Percentiles rank a stretch among this genome's conserved stretches.
Conservation (phyloP, 2,888 invertebrate species). For the Pyrgus malvae region DNA sequence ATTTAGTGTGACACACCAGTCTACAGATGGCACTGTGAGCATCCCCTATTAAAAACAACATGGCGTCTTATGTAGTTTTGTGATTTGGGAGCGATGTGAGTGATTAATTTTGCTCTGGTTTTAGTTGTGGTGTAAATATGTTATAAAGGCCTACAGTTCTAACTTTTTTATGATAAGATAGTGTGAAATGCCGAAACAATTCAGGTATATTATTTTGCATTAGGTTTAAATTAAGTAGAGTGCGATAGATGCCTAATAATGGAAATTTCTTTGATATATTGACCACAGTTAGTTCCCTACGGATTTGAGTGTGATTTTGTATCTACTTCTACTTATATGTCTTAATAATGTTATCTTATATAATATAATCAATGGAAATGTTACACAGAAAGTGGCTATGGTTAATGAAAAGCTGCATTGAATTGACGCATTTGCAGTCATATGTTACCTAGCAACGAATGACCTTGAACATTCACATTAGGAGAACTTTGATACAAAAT, state of each 20-base stretch:
- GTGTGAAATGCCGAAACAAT: conserved; percentile 39
- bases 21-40: conserved; percentile 56
- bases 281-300: conserved; percentile 39
- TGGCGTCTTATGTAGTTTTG: conserved; percentile 46
- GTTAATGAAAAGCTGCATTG: conserved; percentile 44
- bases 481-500: neutral
- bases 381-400: too few relatives aligned
- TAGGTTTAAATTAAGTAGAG: neutral
- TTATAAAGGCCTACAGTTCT: conserved; percentile 18
- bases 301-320: too few relatives aligned
- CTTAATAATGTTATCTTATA: too few relatives aligned
- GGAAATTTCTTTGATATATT: conserved; percentile 42
- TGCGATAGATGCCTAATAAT: too few relatives aligned
- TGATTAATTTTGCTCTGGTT: conserved; percentile 38
- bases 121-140: conserved; percentile 32
- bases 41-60: conserved; percentile 43
- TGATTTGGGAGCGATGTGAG: conserved; percentile 46
- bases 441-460: conserved; percentile 67
- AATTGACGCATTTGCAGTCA: conserved; percentile 56
- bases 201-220: conserved; percentile 43
- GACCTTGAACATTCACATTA: conserved; percentile 32
- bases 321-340: too few relatives aligned
- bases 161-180: conserved; percentile 11
- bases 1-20: conserved; percentile 33
- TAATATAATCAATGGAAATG: too few relatives aligned